Conservation (phyloP, 2,797 vertebrate species). For the Petrocephalus sullivani region DNA sequence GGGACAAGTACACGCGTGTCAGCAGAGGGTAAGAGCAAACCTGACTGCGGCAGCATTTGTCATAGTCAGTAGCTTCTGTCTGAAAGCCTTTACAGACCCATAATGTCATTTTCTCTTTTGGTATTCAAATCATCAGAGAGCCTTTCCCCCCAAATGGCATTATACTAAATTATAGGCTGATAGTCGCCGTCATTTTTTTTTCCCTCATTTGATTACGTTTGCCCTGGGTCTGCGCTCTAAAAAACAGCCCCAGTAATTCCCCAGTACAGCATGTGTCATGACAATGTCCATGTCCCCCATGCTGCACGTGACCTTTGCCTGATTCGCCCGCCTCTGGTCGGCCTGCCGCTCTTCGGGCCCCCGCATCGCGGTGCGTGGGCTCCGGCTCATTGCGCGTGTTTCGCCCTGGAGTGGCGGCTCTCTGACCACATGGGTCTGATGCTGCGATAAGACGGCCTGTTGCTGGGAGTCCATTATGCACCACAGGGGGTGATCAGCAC, state of each 20-base stretch:
- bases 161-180: constrained; percentile 5
- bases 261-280: neutral
- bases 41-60: neutral
- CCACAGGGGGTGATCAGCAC: neutral
- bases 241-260: neutral
- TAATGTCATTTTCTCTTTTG: constrained; percentile 3
- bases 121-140: neutral
- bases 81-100: neutral
- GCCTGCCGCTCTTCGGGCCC: neutral
- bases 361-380: neutral
- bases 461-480: neutral
- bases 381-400: neutral
- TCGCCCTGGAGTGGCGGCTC: neutral
- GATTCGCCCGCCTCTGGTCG: neutral
- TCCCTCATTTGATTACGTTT: neutral
- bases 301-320: neutral
- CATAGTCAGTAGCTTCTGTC: neutral
- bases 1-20: neutral
- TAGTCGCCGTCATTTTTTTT: neutral
- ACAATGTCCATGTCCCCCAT: neutral
- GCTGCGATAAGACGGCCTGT: neutral
- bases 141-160: neutral
- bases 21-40: neutral
- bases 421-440: neutral
- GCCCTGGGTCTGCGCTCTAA: neutral